These are phyloP conservation scores for Scelioninae gen. 1 DNA, from an alignment of 2,888 invertebrate species.

Conservation along the genomic window DNA sequence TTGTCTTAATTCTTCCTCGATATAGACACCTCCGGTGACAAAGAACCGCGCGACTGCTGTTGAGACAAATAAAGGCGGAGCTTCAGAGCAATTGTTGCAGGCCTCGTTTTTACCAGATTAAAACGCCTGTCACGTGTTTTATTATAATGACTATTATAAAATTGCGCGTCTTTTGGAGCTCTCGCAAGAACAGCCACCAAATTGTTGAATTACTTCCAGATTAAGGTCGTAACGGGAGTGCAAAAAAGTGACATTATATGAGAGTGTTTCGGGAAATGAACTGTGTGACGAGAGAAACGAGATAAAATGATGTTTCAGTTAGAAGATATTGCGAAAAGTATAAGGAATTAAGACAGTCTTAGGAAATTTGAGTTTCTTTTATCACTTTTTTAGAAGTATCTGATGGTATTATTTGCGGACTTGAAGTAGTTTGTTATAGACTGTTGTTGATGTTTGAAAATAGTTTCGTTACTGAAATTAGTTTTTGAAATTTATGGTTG, in stretches of 20 bases:
- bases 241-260: constrained; percentile 5
- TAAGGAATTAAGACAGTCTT: too few species aligned
- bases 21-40: constrained; percentile 57
- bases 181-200: constrained; percentile 2
- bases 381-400: too few species aligned
- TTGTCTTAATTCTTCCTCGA: constrained; percentile 62
- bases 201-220: constrained; percentile 31
- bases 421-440: too few species aligned
- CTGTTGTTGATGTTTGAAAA: too few species aligned
- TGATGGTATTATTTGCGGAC: too few species aligned
- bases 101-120: constrained; percentile 46
- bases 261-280: constrained; percentile 23
- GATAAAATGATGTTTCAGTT: background rate
- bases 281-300: background rate
- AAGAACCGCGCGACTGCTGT: constrained; percentile 41
- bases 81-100: constrained; percentile 31
- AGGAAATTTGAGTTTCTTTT: too few species aligned
- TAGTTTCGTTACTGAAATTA: too few species aligned
- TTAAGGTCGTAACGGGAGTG: background rate
- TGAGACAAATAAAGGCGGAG: constrained; percentile 57
- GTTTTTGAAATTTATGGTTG: too few species aligned
- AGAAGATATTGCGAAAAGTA: too few species aligned
- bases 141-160: constrained; percentile 26
- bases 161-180: constrained; percentile 6
- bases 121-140: constrained; percentile 50